Conservation (phyloP, 2,113 vertebrate genomes). For the Oceanodroma tethys region DNA sequence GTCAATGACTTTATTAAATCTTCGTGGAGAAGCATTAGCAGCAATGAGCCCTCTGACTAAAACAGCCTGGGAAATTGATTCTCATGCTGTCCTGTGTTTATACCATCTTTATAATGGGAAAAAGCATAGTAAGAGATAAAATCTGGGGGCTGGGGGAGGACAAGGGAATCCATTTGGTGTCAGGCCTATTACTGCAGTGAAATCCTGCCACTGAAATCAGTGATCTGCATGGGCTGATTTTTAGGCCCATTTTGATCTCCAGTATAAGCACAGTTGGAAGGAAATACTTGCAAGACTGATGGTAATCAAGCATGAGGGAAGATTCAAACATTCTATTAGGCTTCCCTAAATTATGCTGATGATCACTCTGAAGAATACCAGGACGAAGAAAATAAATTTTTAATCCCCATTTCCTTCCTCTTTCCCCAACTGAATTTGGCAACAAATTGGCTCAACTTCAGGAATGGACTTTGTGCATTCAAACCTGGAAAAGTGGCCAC, state of each 20-base stretch:
- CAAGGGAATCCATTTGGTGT: background rate
- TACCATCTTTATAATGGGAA: background rate
- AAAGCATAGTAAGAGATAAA: background rate
- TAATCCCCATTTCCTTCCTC: background rate
- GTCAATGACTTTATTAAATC: slow-evolving; percentile 12
- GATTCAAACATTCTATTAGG: background rate
- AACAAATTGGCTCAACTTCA: background rate
- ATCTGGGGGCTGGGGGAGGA: background rate
- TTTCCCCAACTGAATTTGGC: background rate
- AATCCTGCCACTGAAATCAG: background rate
- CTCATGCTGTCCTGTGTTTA: background rate
- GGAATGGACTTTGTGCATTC: background rate
- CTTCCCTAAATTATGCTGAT: background rate
- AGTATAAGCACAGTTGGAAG: fast-evolving
- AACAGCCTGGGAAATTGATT: background rate
- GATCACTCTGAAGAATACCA: background rate
- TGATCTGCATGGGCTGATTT: background rate
- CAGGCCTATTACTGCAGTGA: background rate
- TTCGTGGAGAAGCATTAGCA: background rate
- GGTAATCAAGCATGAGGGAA: background rate
- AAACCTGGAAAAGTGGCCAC: background rate
- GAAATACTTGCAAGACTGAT: background rate
- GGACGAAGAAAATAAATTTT: background rate
- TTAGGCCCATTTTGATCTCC: background rate
- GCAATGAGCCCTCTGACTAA: background rate